Conservation (phyloP, 2,888 invertebrate species). For the Hedya salicella region DNA sequence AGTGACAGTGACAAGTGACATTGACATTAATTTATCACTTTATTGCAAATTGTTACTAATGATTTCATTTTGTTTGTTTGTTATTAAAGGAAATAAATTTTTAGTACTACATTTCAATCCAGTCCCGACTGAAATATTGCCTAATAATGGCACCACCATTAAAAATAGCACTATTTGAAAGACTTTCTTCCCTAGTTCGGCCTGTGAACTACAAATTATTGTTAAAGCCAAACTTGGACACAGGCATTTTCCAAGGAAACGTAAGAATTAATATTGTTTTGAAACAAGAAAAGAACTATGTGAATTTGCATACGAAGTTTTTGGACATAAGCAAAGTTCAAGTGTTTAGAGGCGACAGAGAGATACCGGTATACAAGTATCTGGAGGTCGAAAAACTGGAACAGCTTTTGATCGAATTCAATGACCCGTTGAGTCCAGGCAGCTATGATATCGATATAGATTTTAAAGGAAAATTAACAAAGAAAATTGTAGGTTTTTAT, state of each 20-base stretch:
- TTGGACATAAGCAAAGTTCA: conserved; percentile 79
- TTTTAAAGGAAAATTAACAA: conserved; percentile 87
- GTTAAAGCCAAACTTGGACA: conserved; percentile 63
- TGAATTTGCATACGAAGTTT: conserved; percentile 86
- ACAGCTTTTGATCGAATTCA: conserved; percentile 68
- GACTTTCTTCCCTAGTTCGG: conserved; percentile 62
- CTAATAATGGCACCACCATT: conserved; percentile 50
- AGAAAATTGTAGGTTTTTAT: conserved; percentile 90
- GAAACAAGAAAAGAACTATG: conserved; percentile 64
- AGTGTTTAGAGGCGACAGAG: conserved; percentile 58
- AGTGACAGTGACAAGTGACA: conserved; percentile 3
- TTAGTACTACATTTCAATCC: background rate
- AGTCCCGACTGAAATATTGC: background rate
- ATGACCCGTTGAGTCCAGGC: conserved; percentile 59
- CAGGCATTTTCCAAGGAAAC: conserved; percentile 66
- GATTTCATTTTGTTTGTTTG: too few relatives aligned
- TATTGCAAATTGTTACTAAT: too few relatives aligned
- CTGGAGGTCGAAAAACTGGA: conserved; percentile 65
- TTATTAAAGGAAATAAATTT: background rate
- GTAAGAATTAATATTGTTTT: conserved; percentile 72
- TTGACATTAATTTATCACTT: too few relatives aligned
- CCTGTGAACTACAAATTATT: conserved; percentile 72
- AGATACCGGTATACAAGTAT: conserved; percentile 62
- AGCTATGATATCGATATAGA: conserved; percentile 84
- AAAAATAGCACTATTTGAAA: conserved; percentile 61